These are phyloP conservation scores for Rhineura floridana DNA, from an alignment of 2,113 vertebrate genomes.

Conservation along the genomic window DNA sequence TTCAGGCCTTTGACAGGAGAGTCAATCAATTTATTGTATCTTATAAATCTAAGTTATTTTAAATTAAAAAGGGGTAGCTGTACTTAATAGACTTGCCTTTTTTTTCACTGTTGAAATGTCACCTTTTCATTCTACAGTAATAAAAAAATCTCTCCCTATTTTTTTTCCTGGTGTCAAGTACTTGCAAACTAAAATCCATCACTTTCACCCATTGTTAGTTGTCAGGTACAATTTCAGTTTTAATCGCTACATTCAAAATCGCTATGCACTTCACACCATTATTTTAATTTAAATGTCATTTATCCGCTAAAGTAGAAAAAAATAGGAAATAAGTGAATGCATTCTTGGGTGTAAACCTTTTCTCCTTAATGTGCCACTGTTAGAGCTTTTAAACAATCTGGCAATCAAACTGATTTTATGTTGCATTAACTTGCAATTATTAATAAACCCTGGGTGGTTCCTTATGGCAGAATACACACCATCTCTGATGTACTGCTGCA, in stretches of 20 bases:
- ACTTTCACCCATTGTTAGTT: slow-evolving; percentile 44
- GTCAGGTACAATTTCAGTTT: slow-evolving; percentile 47
- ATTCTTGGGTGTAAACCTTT: slow-evolving; percentile 25
- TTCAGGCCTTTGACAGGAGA: slow-evolving; percentile 21
- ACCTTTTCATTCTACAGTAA: slow-evolving; percentile 38
- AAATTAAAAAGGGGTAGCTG: slow-evolving; percentile 28
- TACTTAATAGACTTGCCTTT: slow-evolving; percentile 31
- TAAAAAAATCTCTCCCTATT: slow-evolving; percentile 19
- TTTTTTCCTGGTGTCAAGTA: slow-evolving; percentile 18
- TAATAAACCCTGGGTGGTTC: slow-evolving; percentile 13
- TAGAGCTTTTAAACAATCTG: slow-evolving; percentile 33
- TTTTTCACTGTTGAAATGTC: slow-evolving; percentile 25
- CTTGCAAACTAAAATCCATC: slow-evolving; percentile 41
- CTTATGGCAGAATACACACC: slow-evolving; percentile 1
- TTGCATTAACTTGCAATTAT: slow-evolving; percentile 39
- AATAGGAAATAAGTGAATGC: slow-evolving; percentile 37
- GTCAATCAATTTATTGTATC: slow-evolving; percentile 35
- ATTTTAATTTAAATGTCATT: slow-evolving; percentile 50
- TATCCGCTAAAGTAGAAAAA: slow-evolving; percentile 27
- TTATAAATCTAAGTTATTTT: slow-evolving; percentile 31
- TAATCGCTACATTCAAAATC: slow-evolving; percentile 37
- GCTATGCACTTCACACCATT: slow-evolving; percentile 21
- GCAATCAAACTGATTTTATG: slow-evolving; percentile 19
- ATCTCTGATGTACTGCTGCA: background rate
- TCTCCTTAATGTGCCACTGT: slow-evolving; percentile 8